Conservation (phyloP, 2,797 vertebrate genomes). For the Gymnothorax javanicus region DNA sequence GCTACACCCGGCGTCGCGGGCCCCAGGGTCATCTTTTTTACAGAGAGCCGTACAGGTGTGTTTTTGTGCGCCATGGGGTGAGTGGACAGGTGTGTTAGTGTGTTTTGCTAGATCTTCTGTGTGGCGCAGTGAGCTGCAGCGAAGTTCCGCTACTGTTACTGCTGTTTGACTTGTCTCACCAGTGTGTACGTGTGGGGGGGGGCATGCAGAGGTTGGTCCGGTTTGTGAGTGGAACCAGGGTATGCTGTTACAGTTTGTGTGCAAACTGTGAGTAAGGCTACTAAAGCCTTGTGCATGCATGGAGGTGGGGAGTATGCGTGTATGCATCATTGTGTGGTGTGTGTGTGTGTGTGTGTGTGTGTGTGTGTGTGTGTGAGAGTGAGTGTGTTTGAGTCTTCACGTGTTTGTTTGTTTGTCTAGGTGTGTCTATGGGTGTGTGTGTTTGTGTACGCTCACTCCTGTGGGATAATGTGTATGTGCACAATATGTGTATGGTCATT, state of each 20-base stretch:
- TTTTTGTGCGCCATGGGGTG: conserved; percentile 50
- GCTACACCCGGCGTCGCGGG: conserved; percentile 61
- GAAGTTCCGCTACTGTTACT: background rate
- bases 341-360: too few relatives aligned
- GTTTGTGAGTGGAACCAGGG: background rate
- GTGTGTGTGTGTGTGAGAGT: too few relatives aligned
- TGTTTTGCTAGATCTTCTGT: background rate
- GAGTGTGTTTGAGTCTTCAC: too few relatives aligned
- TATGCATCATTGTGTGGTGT: too few relatives aligned
- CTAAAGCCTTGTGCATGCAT: background rate
- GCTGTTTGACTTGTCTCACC: background rate
- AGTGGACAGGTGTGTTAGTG: background rate
- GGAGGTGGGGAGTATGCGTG: background rate
- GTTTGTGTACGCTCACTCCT: too few relatives aligned
- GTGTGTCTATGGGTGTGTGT: too few relatives aligned
- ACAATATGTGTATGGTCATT: background rate
- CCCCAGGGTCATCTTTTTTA: conserved; percentile 64
- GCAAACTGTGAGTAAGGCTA: background rate
- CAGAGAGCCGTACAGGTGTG: conserved; percentile 71
- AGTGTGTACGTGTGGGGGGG: background rate
- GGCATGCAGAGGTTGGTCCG: background rate
- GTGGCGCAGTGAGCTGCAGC: background rate
- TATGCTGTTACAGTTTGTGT: background rate
- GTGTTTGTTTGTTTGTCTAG: too few relatives aligned
- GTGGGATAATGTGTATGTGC: too few relatives aligned